Evolutionary conservation across 1,140 invertebrate genomes (phyloP).

Genomic region (Aphidius ervi): DNA sequence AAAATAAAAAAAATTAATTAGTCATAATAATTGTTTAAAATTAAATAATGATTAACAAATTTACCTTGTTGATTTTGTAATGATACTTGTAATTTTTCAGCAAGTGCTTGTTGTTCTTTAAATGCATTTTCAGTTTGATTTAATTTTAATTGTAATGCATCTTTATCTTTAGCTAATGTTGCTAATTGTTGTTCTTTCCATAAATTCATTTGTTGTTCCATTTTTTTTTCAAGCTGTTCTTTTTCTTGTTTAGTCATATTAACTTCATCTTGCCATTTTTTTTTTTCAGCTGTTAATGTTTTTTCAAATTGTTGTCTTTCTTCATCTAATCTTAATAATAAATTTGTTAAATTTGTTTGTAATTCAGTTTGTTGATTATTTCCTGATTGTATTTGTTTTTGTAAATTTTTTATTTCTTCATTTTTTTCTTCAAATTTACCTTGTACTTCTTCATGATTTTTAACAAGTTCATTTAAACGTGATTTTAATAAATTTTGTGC

Average conservation of each 20-base stretch:
- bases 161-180: constrained; percentile 45
- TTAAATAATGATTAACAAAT: neutral
- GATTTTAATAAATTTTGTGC: constrained; percentile 49
- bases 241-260: constrained; percentile 2
- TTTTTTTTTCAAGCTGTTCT: constrained; percentile 47
- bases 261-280: constrained; percentile 6
- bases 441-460: constrained; percentile 41
- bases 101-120: constrained; percentile 44
- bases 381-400: constrained; percentile 50
- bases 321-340: constrained; percentile 48
- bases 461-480: constrained; percentile 48
- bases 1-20: constrained; percentile 10
- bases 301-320: constrained; percentile 33
- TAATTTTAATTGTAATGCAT: constrained; percentile 40
- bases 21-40: neutral
- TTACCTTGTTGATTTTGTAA: neutral
- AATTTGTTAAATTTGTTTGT: constrained; percentile 48
- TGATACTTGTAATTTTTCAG: constrained; percentile 20
- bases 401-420: constrained; percentile 43
- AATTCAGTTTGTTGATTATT: constrained; percentile 49
- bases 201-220: constrained; percentile 43
- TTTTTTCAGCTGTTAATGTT: neutral
- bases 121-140: constrained; percentile 50
- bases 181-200: constrained; percentile 42
- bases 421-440: constrained; percentile 40